phyloP scores from a whole-genome alignment of 2,113 vertebrate genomes.

The Pachypanchax playfairii region DNA sequence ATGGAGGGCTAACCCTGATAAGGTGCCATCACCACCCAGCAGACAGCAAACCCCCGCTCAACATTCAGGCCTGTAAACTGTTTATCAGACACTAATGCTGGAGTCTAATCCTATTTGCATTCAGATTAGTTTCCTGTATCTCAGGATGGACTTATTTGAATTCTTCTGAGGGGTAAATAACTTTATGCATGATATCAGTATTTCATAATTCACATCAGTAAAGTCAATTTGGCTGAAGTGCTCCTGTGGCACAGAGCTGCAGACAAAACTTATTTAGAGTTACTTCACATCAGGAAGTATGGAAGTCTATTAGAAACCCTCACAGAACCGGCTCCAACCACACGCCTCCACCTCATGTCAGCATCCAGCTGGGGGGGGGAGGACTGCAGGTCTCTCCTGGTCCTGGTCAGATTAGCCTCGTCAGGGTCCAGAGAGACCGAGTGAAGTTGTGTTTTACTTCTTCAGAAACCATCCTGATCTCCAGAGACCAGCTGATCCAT shows the following conservation, averaged over 20 bases:
- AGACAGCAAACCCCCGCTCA: conserved; percentile 72
- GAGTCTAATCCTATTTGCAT: conserved; percentile 94
- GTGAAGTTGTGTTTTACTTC: no score
- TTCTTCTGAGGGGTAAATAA: conserved; percentile 89
- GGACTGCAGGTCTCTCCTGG: no score
- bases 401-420: no score
- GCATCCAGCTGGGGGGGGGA: no score
- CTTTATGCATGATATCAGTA: conserved; percentile 91
- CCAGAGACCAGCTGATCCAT: no score
- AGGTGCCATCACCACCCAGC: conserved; percentile 4
- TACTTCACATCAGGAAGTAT: conserved; percentile 89
- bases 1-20: conserved; percentile 38
- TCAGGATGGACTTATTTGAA: conserved; percentile 88
- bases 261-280: conserved; percentile 80
- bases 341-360: neutral
- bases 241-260: conserved; percentile 81
- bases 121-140: conserved; percentile 91
- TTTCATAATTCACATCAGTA: conserved; percentile 92
- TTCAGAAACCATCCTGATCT: no score
- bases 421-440: no score
- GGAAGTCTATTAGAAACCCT: conserved; percentile 55
- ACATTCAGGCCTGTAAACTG: conserved; percentile 86
- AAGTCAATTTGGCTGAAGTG: conserved; percentile 94
- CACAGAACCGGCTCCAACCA: neutral
- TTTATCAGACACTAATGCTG: conserved; percentile 89